phyloP scores from a whole-genome alignment of 2,113 vertebrate species.

The Mugil cephalus region DNA sequence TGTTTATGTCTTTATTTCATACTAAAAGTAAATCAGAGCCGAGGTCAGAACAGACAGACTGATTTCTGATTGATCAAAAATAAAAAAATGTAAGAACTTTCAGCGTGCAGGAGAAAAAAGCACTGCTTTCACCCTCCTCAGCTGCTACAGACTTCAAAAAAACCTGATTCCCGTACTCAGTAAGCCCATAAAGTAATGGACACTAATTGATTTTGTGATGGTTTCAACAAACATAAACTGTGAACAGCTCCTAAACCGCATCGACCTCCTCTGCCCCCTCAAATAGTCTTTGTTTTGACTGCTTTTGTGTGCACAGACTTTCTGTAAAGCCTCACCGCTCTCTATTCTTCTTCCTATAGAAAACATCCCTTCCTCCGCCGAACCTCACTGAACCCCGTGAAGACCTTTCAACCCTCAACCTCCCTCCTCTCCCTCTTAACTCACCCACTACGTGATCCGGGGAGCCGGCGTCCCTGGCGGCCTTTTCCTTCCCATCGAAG shows the following conservation, averaged over 20 bases:
- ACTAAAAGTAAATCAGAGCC: too few species aligned
- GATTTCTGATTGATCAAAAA: too few species aligned
- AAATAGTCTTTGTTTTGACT: constrained; percentile 50
- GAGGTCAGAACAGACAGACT: too few species aligned
- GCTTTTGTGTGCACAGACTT: constrained; percentile 47
- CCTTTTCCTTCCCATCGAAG: constrained; percentile 91
- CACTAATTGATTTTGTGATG: neutral
- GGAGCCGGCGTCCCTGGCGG: constrained; percentile 83
- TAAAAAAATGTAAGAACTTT: too few species aligned
- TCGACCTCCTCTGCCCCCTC: constrained; percentile 41
- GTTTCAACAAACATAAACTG: constrained; percentile 5
- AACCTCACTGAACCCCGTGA: constrained; percentile 2
- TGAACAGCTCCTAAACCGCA: constrained; percentile 2
- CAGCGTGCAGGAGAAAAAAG: too few species aligned
- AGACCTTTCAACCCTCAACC: neutral
- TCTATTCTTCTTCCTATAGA: constrained; percentile 44
- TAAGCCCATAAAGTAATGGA: neutral
- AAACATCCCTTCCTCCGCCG: constrained; percentile 24
- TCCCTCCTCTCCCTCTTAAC: constrained; percentile 17
- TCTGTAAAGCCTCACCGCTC: constrained; percentile 33
- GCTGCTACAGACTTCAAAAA: too few species aligned
- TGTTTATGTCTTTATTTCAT: neutral
- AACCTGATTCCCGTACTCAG: too few species aligned
- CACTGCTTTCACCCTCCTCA: too few species aligned
- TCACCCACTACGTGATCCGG: constrained; percentile 73